A percentile compares a stretch with the other conserved stretches of the same genome.
Conservation (phyloP, 1,140 invertebrate species). For the Eumeta japonica region DNA sequence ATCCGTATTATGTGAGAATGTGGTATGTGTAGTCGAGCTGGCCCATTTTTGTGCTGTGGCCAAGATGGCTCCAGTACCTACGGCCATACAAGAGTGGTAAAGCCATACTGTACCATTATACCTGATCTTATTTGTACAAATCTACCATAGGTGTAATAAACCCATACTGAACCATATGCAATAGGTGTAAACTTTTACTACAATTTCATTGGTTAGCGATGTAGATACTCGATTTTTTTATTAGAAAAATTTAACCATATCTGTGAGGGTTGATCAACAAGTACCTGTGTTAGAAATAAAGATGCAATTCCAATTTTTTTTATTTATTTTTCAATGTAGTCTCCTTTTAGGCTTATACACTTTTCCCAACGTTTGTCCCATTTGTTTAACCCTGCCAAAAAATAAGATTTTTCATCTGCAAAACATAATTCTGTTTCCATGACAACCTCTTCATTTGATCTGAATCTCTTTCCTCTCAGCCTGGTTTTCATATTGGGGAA, state of each 20-base stretch:
- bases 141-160: too few species aligned
- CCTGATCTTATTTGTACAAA: too few species aligned
- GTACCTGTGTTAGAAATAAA: not conserved
- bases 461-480: conserved; percentile 21
- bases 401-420: conserved; percentile 24
- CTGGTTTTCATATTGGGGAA: conserved; percentile 20
- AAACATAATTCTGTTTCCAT: conserved; percentile 21
- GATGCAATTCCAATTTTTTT: conserved; percentile 1
- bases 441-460: conserved; percentile 22
- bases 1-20: too few species aligned
- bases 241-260: too few species aligned
- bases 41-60: too few species aligned
- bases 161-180: not conserved
- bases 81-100: too few species aligned
- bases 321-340: conserved; percentile 8
- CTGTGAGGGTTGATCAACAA: not conserved
- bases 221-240: too few species aligned
- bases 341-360: conserved; percentile 23
- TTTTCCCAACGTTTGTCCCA: conserved; percentile 29
- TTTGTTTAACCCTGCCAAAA: conserved; percentile 30
- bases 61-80: too few species aligned
- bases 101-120: too few species aligned
- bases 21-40: too few species aligned
- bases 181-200: too few species aligned
- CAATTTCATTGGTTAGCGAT: too few species aligned